A percentile compares a stretch with the other conserved stretches of the same genome.
These are phyloP conservation scores for Zaprionus taronus DNA, from an alignment of 1,140 invertebrate genomes.

Conservation along the genomic window DNA sequence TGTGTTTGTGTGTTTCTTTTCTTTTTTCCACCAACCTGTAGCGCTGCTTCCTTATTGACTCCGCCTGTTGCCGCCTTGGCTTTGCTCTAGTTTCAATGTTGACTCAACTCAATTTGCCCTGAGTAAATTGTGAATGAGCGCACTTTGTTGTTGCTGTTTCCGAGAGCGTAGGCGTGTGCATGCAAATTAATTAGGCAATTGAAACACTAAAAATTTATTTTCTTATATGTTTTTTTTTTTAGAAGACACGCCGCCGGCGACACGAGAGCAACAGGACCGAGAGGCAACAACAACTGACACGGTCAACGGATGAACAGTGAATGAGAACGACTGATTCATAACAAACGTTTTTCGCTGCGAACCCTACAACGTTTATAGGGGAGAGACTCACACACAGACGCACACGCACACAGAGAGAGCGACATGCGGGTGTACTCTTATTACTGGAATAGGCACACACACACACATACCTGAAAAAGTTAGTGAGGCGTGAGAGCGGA, in stretches of 20 bases:
- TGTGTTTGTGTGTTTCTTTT: slow-evolving; percentile 4
- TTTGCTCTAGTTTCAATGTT: slow-evolving; percentile 27
- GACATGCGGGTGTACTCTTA: slow-evolving; percentile 10
- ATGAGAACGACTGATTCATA: slow-evolving; percentile 70
- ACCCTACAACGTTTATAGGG: slow-evolving; percentile 55
- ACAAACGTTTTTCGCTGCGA: slow-evolving; percentile 44
- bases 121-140: slow-evolving; percentile 7
- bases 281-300: slow-evolving; percentile 47
- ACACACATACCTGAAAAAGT: slow-evolving; percentile 18
- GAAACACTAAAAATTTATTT: slow-evolving; percentile 16
- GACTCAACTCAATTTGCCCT: slow-evolving; percentile 17
- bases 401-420: neutral
- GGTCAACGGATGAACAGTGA: slow-evolving; percentile 63
- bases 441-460: slow-evolving; percentile 20
- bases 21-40: slow-evolving; percentile 63
- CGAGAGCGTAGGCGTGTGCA: neutral
- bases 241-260: slow-evolving; percentile 34
- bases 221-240: neutral
- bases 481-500: slow-evolving; percentile 36
- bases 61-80: slow-evolving; percentile 7
- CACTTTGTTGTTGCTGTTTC: neutral
- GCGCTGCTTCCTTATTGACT: slow-evolving; percentile 41
- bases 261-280: slow-evolving; percentile 48
- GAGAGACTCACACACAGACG: slow-evolving; percentile 20
- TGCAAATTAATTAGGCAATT: slow-evolving; percentile 30